Base-by-base conservation (phyloP, 2,888 invertebrate species). In the Ormia ochracea region DNA sequence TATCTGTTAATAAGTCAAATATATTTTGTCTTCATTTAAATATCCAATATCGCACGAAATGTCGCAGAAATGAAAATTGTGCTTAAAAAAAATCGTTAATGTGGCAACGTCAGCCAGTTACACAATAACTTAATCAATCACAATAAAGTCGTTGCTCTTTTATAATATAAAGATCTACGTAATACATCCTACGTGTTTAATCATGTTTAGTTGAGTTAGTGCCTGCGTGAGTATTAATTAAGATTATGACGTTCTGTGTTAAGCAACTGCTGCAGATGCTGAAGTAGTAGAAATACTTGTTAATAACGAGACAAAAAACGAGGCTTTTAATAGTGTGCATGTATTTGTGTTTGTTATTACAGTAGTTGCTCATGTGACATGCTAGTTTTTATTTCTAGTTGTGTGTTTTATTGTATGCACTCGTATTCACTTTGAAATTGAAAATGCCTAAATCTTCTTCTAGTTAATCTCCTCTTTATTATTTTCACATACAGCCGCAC, bases 391-490 rank as follows among this genome's bases (percentile, higher is more conserved):
- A n/a, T 41, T 1, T 41, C 33, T 38, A 36, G 17, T 50, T 28
- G 36, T 38, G 3, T 28, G 26, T 5, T 5, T 63, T 6, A 26
- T 65, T 33, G 43, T 50, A 45, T 58, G 31, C 63, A 48, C 50
- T 59, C 70, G 19, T 70, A 54, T 78, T 79, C 68, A 52, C 74
- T 79, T 74, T 65, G 78, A 79, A 69, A 78, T 73, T 78, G 69
- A 69, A 79, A 69, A 74, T 65, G 78, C 69, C 74, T 74, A 78
- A 78, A 63, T 78, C 69, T 65, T 75, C 75, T 75, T 63, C 66
- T 54, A 65, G 65, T 75, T 79, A 79, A 75, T 75, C 63, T 79
- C 21, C 69, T 69, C 74, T 69, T 74, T 74, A 79, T 79, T 79
- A 79, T 69, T 58, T 79, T 68, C 58, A 68, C 61, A 73, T 68